Base-by-base conservation (phyloP, 2,797 vertebrate species). In the Distichodus sexfasciatus region DNA sequence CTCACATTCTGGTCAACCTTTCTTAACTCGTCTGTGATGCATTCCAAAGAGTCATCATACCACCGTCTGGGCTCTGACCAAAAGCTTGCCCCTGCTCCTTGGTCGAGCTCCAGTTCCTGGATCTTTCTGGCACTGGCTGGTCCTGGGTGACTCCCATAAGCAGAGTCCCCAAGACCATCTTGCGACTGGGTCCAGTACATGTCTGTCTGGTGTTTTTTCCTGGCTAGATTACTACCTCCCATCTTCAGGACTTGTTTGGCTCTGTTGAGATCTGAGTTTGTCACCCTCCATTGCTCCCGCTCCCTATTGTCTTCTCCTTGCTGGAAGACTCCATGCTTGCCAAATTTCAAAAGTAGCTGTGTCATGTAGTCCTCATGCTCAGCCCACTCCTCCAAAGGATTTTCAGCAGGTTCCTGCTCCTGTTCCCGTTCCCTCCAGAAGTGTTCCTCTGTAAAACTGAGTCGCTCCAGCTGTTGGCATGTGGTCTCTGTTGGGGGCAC, bases 331-430 rank as follows among this genome's bases (percentile, higher is more conserved):
- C 92, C 92, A 6, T 90, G 92, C 69, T 97, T 95, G 7, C 96
- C 95, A 69, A 98, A 98, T 82, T 96, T 99, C 40, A 99, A 91
- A 64, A 98, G 89, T 58, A 99, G 92, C 69, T 98, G 97, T 23
- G 96, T 98, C 97, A 99, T 96, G 54, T 98, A 98, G 87, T 99
- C 97, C 76, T 99, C 97, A 0, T 98, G 97, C 75, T 99, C 94
- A 2, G 95, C 97, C 96, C 97, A 99, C 74, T 97, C 96, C 83
- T 96, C 75, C 29, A 72, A 94, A 15, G 92, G 92, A 67, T 98
- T 94, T 77, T 97, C 95, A 5, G 93, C 88, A 53, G 80, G 80
- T 71, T 93, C 92, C 70, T 90, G 94, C 55, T 84, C 93, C 76
- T n/a, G n/a, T n/a, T 93, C 91, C 26, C 80, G 72, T 38, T 72